Conservation (phyloP, 2,113 vertebrate species). For the Orycteropus afer region DNA sequence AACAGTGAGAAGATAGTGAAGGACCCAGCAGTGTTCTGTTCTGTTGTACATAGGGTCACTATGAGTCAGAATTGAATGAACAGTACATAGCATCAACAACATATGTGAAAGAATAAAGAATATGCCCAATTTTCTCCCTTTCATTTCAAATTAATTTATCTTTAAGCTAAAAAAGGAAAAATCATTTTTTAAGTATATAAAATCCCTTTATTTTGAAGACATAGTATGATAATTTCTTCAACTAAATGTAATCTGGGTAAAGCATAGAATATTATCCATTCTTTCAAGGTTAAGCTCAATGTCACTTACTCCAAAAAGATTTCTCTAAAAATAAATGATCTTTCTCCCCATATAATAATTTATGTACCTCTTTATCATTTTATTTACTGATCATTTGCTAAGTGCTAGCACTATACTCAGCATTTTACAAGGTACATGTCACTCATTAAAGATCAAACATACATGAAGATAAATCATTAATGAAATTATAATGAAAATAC, state of each 20-base stretch:
- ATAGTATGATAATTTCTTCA: constrained; percentile 11
- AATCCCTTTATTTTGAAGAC: constrained; percentile 9
- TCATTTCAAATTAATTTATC: constrained; percentile 12
- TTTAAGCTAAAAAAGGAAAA: background rate
- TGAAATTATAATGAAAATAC: background rate
- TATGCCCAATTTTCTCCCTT: background rate
- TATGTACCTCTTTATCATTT: background rate
- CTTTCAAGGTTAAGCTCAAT: background rate
- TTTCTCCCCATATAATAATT: background rate
- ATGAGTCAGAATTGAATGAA: too few relatives aligned
- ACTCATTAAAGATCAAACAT: background rate
- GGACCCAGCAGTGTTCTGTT: too few relatives aligned
- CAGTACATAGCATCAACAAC: too few relatives aligned
- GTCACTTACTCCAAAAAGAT: background rate
- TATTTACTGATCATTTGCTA: constrained; percentile 1
- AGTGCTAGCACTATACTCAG: background rate
- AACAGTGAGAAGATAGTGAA: too few relatives aligned
- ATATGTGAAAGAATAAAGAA: background rate
- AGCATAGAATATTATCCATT: background rate
- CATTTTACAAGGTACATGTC: background rate
- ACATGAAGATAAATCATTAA: background rate
- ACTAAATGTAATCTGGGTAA: background rate
- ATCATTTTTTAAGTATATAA: background rate
- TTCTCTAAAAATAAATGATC: background rate
- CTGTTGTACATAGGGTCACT: too few relatives aligned